Percentiles rank a stretch among this genome's conserved stretches.
phyloP scores from a whole-genome alignment of 2,888 invertebrate species.

The Drosophila macrospina region DNA sequence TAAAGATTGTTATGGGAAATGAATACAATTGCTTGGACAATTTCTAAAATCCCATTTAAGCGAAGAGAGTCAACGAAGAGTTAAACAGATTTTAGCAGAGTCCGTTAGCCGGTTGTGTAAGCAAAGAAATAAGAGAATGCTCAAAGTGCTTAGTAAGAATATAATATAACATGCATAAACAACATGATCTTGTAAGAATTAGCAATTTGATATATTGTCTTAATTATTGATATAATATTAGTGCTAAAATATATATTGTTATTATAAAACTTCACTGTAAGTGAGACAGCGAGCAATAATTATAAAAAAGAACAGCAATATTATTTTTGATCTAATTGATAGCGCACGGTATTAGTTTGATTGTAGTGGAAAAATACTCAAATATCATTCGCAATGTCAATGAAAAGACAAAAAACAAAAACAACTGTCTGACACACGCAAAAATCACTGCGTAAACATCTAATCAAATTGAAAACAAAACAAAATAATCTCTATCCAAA shows the following conservation, averaged over 20 bases:
- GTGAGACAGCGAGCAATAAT: no score
- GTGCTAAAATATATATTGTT: no score
- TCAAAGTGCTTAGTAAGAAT: no score
- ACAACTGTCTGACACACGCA: background rate
- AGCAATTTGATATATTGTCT: background rate
- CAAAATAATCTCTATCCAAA: background rate
- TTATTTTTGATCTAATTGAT: constrained; percentile 25
- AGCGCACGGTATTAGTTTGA: constrained; percentile 21
- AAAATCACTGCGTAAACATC: background rate
- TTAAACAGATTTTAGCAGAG: no score
- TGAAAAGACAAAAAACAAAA: constrained; percentile 13
- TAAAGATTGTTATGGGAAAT: background rate
- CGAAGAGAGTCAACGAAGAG: no score
- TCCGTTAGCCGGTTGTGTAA: no score
- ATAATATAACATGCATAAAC: background rate
- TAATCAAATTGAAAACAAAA: background rate
- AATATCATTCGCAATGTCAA: constrained; percentile 14
- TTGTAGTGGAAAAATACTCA: constrained; percentile 30
- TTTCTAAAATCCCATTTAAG: no score
- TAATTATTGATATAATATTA: no score
- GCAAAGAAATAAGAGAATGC: no score
- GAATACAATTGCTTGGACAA: no score
- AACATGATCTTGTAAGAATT: background rate
- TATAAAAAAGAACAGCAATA: background rate
- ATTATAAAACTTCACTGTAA: no score